These are phyloP conservation scores for Cydia strobilella DNA, from an alignment of 1,140 invertebrate species.

Conservation along the genomic window DNA sequence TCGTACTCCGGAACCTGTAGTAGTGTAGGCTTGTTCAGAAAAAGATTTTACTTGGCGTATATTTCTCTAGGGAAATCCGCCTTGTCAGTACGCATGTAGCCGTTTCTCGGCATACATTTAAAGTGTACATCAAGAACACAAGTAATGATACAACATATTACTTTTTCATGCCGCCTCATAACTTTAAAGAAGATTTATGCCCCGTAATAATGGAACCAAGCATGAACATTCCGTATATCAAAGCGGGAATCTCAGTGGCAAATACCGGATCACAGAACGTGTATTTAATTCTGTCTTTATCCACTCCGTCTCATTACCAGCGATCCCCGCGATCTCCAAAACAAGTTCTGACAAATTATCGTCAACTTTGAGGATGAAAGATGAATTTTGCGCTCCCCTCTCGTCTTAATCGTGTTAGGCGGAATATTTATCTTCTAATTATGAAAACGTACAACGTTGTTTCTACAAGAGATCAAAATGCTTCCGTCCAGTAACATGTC, in stretches of 20 bases:
- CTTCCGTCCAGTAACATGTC: not conserved
- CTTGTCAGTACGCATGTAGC: constrained; percentile 18
- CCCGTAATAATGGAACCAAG: constrained; percentile 8
- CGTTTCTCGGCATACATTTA: constrained; percentile 14
- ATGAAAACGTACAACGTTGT: constrained; percentile 35
- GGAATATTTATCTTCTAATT: constrained; percentile 42
- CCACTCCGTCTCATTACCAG: constrained; percentile 20
- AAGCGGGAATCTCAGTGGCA: constrained; percentile 11
- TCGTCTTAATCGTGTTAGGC: constrained; percentile 40
- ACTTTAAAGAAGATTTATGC: constrained; percentile 12
- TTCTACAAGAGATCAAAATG: constrained; percentile 11
- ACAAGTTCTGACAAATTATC: constrained; percentile 32
- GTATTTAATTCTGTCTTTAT: constrained; percentile 17
- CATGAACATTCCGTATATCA: constrained; percentile 12
- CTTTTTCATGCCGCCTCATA: not conserved
- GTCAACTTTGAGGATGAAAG: constrained; percentile 26
- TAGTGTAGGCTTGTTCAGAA: constrained; percentile 27
- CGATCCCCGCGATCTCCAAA: constrained; percentile 13
- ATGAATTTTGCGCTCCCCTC: constrained; percentile 33
- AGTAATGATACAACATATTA: not conserved
- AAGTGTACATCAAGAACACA: not conserved
- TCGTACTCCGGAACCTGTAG: not conserved
- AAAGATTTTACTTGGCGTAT: constrained; percentile 25
- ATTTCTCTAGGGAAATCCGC: constrained; percentile 28
- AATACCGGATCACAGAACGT: not conserved